A percentile compares a stretch with the other conserved stretches of the same genome.
Conservation (phyloP, 2,113 vertebrate genomes). For the Serilophus lunatus region DNA sequence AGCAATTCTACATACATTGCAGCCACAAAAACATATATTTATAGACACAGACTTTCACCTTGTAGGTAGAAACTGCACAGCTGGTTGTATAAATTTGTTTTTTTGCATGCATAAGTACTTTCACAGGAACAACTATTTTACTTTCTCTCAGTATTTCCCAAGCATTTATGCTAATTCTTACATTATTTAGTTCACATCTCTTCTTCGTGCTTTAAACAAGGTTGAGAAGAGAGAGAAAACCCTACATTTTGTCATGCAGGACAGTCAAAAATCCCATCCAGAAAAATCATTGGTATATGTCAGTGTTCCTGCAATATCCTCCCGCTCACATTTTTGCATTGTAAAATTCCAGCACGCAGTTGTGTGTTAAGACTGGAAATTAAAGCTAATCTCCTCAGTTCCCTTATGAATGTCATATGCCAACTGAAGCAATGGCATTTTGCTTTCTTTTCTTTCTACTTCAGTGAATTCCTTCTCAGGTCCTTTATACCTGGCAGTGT, state of each 20-base stretch:
- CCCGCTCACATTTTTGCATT: not conserved
- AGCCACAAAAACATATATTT: conserved; percentile 13
- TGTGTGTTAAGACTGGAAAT: conserved; percentile 2
- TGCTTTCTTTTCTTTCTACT: not conserved
- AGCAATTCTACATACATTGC: conserved; percentile 1
- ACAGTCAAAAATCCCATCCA: not conserved
- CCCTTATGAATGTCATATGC: not conserved
- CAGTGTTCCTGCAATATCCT: not conserved
- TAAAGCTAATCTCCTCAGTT: not conserved
- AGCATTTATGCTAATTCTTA: not conserved
- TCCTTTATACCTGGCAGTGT: not conserved
- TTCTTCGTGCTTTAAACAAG: not conserved
- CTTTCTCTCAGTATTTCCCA: not conserved
- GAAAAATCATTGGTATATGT: not conserved
- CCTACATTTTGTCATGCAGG: not conserved
- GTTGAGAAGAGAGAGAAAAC: not conserved
- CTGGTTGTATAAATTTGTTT: not conserved
- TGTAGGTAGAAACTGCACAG: not conserved
- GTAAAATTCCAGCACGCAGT: not conserved
- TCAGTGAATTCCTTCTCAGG: not conserved
- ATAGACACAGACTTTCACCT: not conserved
- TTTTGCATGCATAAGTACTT: not conserved
- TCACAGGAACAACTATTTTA: not conserved
- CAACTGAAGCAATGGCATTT: not conserved
- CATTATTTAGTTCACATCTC: not conserved